Conservation (phyloP, 2,888 invertebrate species). For the Cremastinae sp. region DNA sequence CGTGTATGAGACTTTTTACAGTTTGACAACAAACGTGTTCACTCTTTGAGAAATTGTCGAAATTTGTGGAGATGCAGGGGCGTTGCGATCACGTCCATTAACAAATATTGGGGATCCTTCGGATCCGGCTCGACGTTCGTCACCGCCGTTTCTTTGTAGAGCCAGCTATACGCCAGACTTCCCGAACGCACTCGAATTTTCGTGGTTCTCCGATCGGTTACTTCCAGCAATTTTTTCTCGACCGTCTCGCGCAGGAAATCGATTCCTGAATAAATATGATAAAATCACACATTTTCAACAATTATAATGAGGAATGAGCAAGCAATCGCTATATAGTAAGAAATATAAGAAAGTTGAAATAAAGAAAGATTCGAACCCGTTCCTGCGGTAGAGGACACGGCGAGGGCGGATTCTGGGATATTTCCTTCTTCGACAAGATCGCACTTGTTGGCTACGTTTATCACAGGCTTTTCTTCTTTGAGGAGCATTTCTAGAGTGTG, state of each 20-base stretch:
- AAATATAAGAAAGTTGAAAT: background rate
- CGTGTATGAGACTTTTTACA: background rate
- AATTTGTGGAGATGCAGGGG: constrained; percentile 83
- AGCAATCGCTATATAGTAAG: background rate
- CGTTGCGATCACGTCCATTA: constrained; percentile 84
- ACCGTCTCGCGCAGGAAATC: constrained; percentile 79
- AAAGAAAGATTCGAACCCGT: constrained; percentile 71
- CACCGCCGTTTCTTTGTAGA: constrained; percentile 85
- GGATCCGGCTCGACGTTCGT: constrained; percentile 81
- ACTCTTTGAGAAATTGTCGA: constrained; percentile 76
- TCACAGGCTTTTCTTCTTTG: constrained; percentile 78
- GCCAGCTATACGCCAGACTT: constrained; percentile 84
- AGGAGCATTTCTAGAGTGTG: constrained; percentile 84
- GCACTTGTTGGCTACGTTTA: constrained; percentile 89
- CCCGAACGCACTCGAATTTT: constrained; percentile 84
- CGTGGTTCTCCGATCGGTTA: constrained; percentile 82
- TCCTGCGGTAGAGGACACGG: constrained; percentile 81
- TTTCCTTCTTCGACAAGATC: constrained; percentile 81
- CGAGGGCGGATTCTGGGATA: constrained; percentile 70
- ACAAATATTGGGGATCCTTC: constrained; percentile 81
- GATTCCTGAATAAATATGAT: constrained; percentile 77
- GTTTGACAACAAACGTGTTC: constrained; percentile 43
- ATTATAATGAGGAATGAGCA: too few relatives aligned
- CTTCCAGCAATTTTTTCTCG: constrained; percentile 81
- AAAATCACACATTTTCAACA: background rate